Evolutionary conservation across 2,113 vertebrate genomes (phyloP).

Genomic region (Trogon melanurus): DNA sequence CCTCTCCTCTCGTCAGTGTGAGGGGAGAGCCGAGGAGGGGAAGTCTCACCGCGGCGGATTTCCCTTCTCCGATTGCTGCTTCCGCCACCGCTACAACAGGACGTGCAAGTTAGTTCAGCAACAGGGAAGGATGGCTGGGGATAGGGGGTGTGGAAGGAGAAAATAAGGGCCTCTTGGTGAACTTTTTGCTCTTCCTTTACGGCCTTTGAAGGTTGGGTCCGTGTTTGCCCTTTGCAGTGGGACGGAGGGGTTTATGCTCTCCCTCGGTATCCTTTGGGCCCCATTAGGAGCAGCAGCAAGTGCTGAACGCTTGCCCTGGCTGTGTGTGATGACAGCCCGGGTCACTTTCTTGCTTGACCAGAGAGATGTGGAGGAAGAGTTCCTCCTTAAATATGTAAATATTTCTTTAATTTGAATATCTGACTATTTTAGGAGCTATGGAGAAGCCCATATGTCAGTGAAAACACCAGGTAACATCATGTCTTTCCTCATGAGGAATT

Average conservation of each 20-base stretch:
- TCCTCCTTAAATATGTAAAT: background rate
- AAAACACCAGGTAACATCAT: background rate
- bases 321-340: accelerated
- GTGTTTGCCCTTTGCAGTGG: background rate
- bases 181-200: background rate
- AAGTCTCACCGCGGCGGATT: background rate
- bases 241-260: background rate
- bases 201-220: background rate
- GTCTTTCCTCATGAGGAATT: background rate
- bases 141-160: accelerated
- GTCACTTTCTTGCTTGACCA: background rate
- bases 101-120: background rate
- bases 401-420: background rate
- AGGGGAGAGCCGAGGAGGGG: background rate
- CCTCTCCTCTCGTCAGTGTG: background rate
- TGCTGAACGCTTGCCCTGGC: background rate
- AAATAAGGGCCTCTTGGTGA: background rate
- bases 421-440: background rate
- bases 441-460: background rate
- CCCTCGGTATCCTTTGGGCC: background rate
- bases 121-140: background rate
- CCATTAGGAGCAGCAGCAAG: background rate
- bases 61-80: background rate
- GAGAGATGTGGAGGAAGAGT: background rate
- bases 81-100: background rate